A percentile compares a stretch with the other conserved stretches of the same genome.
These are phyloP conservation scores for Orchesella flavescens DNA, from an alignment of 2,888 invertebrate genomes.

Conservation along the genomic window DNA sequence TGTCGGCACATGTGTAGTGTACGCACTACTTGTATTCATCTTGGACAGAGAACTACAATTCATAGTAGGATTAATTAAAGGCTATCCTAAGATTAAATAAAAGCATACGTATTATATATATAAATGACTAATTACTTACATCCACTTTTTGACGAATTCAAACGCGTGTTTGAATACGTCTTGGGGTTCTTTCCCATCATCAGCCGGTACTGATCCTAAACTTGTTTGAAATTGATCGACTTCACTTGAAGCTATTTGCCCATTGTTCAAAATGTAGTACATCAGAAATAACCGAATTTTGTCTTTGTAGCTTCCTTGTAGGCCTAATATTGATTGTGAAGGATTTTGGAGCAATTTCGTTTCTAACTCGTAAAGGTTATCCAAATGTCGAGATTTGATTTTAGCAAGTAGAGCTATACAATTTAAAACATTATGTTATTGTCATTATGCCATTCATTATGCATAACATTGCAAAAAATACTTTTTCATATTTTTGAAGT, in stretches of 20 bases:
- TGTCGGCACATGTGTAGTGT: constrained; percentile 31
- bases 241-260: constrained; percentile 77
- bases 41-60: constrained; percentile 67
- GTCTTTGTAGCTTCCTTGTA: constrained; percentile 91
- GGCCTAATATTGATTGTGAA: constrained; percentile 79
- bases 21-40: constrained; percentile 35
- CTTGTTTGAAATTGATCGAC: constrained; percentile 88
- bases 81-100: too few species aligned
- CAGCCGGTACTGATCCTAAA: constrained; percentile 86
- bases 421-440: constrained; percentile 36
- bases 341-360: constrained; percentile 84
- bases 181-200: constrained; percentile 77
- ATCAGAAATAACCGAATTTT: constrained; percentile 95
- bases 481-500: not conserved
- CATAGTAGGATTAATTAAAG: too few species aligned
- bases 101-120: too few species aligned
- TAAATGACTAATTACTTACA: constrained; percentile 78
- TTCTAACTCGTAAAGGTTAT: constrained; percentile 97
- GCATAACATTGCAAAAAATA: not conserved
- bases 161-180: constrained; percentile 74
- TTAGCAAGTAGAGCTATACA: constrained; percentile 83
- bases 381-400: constrained; percentile 91
- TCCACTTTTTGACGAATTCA: constrained; percentile 94
- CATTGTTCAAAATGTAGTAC: constrained; percentile 80
- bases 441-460: not conserved